Conservation (phyloP, 2,797 vertebrate species). For the Micrastur ruficollis region DNA sequence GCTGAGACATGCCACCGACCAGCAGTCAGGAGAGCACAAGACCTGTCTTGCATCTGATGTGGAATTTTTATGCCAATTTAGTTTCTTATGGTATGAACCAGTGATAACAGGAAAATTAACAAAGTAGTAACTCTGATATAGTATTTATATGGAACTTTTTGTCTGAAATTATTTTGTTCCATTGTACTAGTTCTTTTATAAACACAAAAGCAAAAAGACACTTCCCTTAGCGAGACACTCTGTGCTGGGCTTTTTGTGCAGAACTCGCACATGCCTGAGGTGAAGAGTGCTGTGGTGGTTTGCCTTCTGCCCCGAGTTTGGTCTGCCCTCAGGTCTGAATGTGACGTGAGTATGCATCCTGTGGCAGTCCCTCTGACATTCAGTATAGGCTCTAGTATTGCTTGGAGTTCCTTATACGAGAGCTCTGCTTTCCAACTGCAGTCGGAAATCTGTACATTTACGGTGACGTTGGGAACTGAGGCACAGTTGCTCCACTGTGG, state of each 20-base stretch:
- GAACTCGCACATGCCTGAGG: too few species aligned
- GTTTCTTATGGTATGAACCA: background rate
- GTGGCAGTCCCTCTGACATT: background rate
- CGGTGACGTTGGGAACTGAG: background rate
- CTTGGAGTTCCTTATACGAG: background rate
- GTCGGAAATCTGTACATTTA: background rate
- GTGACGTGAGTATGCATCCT: rapidly evolving
- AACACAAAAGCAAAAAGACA: background rate
- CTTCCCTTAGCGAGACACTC: background rate
- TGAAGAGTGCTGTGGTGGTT: background rate
- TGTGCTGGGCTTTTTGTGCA: background rate
- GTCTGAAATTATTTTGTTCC: background rate
- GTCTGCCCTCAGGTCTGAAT: background rate
- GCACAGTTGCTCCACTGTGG: background rate
- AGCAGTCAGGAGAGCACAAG: background rate
- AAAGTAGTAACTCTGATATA: background rate
- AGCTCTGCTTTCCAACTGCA: background rate
- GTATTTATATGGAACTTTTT: background rate
- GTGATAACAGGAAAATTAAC: background rate
- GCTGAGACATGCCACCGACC: background rate
- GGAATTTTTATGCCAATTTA: background rate
- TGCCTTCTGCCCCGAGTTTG: background rate
- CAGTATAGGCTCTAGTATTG: background rate
- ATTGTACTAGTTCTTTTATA: background rate
- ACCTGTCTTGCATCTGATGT: background rate